These are phyloP conservation scores for Cataglyphis albicans DNA, from an alignment of 2,888 invertebrate genomes.

Conservation along the genomic window DNA sequence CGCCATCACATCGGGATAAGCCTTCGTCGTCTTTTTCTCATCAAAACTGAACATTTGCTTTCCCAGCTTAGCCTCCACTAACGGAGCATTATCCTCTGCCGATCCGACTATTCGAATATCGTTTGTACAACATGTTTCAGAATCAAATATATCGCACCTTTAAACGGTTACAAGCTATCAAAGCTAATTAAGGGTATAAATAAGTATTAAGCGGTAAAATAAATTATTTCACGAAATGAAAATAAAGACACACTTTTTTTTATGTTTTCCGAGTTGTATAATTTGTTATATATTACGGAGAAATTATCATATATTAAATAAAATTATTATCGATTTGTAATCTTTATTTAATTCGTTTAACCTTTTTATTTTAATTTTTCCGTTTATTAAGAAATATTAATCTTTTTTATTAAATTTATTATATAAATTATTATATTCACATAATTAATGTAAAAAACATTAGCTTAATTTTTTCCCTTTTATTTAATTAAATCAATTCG, in stretches of 20 bases:
- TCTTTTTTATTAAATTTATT: background rate
- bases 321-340: background rate
- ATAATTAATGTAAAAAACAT: background rate
- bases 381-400: background rate
- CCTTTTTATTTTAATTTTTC: background rate
- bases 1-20: constrained; percentile 37
- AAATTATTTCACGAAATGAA: background rate
- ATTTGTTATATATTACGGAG: background rate
- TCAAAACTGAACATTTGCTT: constrained; percentile 47
- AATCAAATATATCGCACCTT: background rate
- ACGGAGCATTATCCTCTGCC: constrained; percentile 41
- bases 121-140: constrained; percentile 5
- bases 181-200: background rate
- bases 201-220: background rate
- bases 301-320: background rate
- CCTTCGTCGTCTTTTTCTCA: constrained; percentile 48
- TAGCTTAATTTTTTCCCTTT: background rate
- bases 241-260: background rate
- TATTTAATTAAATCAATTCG: background rate
- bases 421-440: background rate
- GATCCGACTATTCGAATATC: constrained; percentile 42
- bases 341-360: background rate
- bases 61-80: constrained; percentile 30
- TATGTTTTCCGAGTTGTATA: background rate
- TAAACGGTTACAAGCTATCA: background rate